Conservation (phyloP, 2,113 vertebrate species). For the Lepisosteus osseus region DNA sequence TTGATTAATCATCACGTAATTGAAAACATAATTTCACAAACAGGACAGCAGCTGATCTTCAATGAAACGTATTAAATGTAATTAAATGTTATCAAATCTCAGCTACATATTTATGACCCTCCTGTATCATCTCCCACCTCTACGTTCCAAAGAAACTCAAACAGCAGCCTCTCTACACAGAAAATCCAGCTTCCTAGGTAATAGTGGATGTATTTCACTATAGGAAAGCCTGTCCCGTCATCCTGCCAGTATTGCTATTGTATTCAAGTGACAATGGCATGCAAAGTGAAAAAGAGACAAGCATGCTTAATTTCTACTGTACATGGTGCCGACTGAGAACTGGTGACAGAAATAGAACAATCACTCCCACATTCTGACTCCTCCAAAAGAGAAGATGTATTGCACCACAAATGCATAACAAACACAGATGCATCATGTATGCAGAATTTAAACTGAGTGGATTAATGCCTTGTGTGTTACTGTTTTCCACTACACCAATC, state of each 20-base stretch:
- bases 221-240: not conserved
- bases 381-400: not conserved
- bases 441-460: not conserved
- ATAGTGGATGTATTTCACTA: not conserved
- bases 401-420: not conserved
- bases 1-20: slow-evolving; percentile 5
- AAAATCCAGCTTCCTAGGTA: not conserved
- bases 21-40: slow-evolving; percentile 8
- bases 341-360: not conserved
- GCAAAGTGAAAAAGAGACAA: not conserved
- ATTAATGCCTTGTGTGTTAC: slow-evolving; percentile 5
- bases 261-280: not conserved
- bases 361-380: no score
- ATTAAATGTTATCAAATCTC: not conserved
- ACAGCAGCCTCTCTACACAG: not conserved
- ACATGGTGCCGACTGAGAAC: not conserved
- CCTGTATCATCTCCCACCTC: not conserved
- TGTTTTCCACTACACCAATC: slow-evolving; percentile 4
- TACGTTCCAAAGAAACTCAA: not conserved
- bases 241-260: not conserved
- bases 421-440: not conserved
- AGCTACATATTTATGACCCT: not conserved
- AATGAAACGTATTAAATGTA: not conserved
- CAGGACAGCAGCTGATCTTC: slow-evolving; percentile 9
- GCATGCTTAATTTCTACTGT: not conserved